A percentile compares a stretch with the other conserved stretches of the same genome.
Conservation (phyloP, 2,797 vertebrate genomes). For the Vireo griseus region DNA sequence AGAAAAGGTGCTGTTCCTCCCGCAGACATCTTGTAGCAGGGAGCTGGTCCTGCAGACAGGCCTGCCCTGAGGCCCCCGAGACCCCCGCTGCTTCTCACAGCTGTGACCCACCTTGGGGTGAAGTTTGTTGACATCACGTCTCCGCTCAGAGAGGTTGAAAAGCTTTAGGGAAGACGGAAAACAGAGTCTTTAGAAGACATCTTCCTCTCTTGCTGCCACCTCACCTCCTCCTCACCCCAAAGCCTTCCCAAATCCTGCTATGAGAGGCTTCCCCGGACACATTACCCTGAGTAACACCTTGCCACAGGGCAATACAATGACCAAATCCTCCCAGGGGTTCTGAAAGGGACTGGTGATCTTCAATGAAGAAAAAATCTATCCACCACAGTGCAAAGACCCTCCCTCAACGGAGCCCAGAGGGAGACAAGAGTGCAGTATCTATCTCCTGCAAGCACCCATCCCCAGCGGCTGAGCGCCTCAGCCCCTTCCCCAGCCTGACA, state of each 20-base stretch:
- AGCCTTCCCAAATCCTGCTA: background rate
- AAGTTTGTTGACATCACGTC: slow-evolving; percentile 88
- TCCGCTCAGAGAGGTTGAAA: slow-evolving; percentile 94
- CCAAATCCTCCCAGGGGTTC: background rate
- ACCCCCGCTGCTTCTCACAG: background rate
- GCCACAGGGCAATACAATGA: background rate
- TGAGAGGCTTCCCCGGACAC: background rate
- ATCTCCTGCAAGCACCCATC: background rate
- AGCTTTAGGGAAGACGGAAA: slow-evolving; percentile 75
- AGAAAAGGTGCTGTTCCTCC: background rate
- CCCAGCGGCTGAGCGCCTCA: background rate
- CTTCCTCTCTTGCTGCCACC: background rate
- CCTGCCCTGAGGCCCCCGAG: background rate
- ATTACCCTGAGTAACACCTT: background rate
- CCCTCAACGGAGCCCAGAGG: fast-evolving
- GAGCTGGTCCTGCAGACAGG: background rate
- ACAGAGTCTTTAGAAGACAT: background rate
- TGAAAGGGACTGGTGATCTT: background rate
- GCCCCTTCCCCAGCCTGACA: background rate
- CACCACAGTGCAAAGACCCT: background rate
- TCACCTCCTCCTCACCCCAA: background rate
- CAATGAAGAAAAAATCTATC: background rate
- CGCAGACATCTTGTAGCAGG: background rate
- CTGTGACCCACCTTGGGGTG: slow-evolving; percentile 85
- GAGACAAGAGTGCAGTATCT: background rate